These are phyloP conservation scores for Creontiades dilutus DNA, from an alignment of 2,888 invertebrate genomes.

Conservation along the genomic window DNA sequence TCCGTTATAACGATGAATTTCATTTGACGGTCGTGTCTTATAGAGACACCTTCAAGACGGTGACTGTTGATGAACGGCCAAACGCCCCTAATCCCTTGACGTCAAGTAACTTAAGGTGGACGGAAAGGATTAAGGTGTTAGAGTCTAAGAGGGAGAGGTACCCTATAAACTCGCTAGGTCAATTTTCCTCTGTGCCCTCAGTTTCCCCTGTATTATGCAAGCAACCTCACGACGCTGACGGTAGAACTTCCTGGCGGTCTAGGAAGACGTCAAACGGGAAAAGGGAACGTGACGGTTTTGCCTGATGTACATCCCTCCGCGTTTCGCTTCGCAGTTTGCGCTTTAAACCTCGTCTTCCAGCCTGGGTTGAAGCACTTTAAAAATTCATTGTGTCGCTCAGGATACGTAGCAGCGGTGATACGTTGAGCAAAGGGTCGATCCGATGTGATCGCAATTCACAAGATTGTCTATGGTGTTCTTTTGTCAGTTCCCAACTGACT, in stretches of 20 bases:
- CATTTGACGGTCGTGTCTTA: neutral
- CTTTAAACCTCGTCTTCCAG: neutral
- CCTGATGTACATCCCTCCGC: conserved; percentile 35
- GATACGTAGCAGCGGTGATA: neutral
- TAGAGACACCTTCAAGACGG: neutral
- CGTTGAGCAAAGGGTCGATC: neutral
- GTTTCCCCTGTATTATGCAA: conserved; percentile 43
- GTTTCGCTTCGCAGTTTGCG: conserved; percentile 27
- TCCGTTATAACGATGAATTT: neutral
- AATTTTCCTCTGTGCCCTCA: conserved; percentile 4
- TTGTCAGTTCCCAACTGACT: neutral
- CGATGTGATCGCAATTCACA: neutral
- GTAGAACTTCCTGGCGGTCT: neutral
- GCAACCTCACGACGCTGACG: neutral
- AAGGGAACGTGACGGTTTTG: conserved; percentile 53
- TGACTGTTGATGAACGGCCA: conserved; percentile 40
- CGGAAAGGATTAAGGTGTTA: conserved; percentile 53
- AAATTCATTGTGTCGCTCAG: conserved; percentile 24
- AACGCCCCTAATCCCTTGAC: neutral
- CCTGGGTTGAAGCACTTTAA: neutral
- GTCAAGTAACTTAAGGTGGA: neutral
- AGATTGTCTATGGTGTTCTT: neutral
- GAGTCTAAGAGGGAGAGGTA: conserved; percentile 21
- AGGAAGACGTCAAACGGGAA: conserved; percentile 15
- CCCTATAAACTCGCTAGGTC: conserved; percentile 17